Conservation (phyloP, 2,888 invertebrate species). For the Chalcosyrphus nemorum region DNA sequence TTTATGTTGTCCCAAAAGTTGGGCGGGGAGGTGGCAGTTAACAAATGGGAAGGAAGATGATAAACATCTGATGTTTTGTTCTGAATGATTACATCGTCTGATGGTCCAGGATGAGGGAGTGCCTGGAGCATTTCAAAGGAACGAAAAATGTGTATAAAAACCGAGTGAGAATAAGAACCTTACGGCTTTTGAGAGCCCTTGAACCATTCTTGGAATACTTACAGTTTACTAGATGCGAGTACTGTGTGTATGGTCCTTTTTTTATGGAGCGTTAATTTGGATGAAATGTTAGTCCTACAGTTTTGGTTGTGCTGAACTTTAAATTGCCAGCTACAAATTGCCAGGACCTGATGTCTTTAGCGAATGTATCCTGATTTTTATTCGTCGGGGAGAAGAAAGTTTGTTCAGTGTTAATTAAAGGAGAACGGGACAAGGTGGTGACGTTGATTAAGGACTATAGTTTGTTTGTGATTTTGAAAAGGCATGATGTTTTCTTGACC, state of each 20-base stretch:
- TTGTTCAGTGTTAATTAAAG: slow-evolving; percentile 1
- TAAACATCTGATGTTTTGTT: slow-evolving; percentile 48
- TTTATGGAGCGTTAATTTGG: slow-evolving; percentile 19
- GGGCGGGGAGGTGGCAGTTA: background rate
- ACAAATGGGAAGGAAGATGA: background rate
- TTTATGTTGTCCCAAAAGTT: background rate
- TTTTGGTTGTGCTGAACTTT: slow-evolving; percentile 1
- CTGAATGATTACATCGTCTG: slow-evolving; percentile 35
- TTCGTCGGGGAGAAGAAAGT: background rate
- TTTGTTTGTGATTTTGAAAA: background rate
- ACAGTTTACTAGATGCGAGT: background rate
- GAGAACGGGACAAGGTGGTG: background rate
- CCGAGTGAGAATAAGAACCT: slow-evolving; percentile 8
- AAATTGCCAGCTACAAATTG: slow-evolving; percentile 44
- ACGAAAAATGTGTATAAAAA: background rate
- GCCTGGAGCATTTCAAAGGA: background rate
- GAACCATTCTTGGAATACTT: slow-evolving; percentile 5
- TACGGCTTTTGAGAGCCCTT: slow-evolving; percentile 9
- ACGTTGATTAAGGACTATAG: slow-evolving; percentile 5
- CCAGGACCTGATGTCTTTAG: background rate
- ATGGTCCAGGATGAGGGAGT: background rate
- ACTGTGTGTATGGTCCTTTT: background rate
- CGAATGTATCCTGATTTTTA: background rate
- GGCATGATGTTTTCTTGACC: background rate
- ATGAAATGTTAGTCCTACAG: background rate